These are phyloP conservation scores for Antheraea mylitta DNA, from an alignment of 1,140 invertebrate genomes.

Conservation along the genomic window DNA sequence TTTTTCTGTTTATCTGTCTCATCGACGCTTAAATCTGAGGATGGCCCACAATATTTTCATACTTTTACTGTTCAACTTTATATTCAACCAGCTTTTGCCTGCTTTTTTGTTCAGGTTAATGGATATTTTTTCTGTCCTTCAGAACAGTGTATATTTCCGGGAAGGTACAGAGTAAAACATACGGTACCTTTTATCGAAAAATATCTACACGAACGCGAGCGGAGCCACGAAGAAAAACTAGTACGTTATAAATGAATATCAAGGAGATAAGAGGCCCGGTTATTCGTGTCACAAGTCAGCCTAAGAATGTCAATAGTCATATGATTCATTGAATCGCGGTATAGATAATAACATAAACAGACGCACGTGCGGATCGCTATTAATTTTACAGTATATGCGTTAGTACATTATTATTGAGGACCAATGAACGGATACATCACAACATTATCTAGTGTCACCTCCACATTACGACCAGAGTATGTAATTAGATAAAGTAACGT, in stretches of 20 bases:
- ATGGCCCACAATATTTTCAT: too few species aligned
- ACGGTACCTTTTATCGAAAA: too few species aligned
- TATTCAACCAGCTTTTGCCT: too few species aligned
- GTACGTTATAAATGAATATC: background rate
- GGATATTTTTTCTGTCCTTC: too few species aligned
- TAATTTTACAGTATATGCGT: background rate
- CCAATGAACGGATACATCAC: background rate
- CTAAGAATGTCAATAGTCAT: background rate
- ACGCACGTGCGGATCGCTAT: conserved; percentile 10
- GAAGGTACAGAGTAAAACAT: too few species aligned
- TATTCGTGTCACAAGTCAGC: background rate
- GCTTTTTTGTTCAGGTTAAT: too few species aligned
- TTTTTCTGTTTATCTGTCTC: too few species aligned
- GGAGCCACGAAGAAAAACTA: background rate
- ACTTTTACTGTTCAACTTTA: too few species aligned
- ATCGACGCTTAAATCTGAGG: too few species aligned
- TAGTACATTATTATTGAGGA: background rate
- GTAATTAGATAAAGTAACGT: background rate
- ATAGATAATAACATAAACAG: background rate
- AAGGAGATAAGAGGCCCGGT: background rate
- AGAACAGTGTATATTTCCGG: too few species aligned
- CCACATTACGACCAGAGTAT: background rate
- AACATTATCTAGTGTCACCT: background rate
- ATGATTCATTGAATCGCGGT: background rate
- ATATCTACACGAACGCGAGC: background rate